These are phyloP conservation scores for Gymnorhina tibicen DNA, from an alignment of 2,113 vertebrate species.

Conservation along the genomic window DNA sequence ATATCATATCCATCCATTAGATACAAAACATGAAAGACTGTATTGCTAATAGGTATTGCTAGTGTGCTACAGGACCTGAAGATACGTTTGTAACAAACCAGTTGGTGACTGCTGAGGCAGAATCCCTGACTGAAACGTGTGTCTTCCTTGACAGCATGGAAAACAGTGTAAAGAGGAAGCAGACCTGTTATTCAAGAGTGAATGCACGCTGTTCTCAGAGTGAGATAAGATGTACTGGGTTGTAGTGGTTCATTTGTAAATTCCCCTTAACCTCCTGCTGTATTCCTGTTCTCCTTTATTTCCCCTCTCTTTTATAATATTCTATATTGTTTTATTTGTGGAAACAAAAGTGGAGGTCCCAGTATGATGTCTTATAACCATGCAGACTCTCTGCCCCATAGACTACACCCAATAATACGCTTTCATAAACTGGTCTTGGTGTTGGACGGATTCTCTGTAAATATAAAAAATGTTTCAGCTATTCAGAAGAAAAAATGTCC, in stretches of 20 bases:
- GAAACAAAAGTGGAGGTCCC: not conserved
- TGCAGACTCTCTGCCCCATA: not conserved
- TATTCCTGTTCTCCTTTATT: not conserved
- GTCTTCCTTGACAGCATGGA: not conserved
- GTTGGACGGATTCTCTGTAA: not conserved
- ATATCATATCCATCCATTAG: not conserved
- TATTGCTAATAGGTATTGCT: not conserved
- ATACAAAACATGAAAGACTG: not conserved
- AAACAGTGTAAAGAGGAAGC: not conserved
- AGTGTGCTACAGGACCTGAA: not conserved
- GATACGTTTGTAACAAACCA: not conserved
- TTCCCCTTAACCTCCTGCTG: not conserved
- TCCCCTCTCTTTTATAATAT: not conserved
- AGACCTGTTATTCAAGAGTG: not conserved
- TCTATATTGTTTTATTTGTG: not conserved
- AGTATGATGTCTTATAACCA: not conserved
- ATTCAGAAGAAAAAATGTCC: not conserved
- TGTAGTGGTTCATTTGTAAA: not conserved
- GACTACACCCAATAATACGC: not conserved
- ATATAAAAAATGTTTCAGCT: not conserved
- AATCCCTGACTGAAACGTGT: not conserved
- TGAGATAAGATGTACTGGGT: not conserved
- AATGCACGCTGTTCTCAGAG: not conserved
- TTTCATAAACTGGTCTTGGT: not conserved
- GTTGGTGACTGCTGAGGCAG: not conserved